Evolutionary conservation across 2,888 invertebrate genomes (phyloP).

Genomic region (Phaedon cochleariae): DNA sequence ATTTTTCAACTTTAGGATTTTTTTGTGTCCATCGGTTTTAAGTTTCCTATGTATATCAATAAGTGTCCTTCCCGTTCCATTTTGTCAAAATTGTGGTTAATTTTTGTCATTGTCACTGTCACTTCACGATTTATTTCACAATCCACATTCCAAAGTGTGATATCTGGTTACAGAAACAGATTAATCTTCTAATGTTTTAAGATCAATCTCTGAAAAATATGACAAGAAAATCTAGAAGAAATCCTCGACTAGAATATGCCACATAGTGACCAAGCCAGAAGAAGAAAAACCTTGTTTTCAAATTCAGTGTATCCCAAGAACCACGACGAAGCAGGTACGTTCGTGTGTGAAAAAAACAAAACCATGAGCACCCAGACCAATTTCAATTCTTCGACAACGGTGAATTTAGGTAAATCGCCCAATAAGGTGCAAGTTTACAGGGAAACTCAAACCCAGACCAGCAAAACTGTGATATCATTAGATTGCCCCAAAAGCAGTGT

Average conservation of each 20-base stretch:
- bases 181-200: not conserved
- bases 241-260: slow-evolving; percentile 25
- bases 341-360: not conserved
- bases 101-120: slow-evolving; percentile 12
- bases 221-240: slow-evolving; percentile 12
- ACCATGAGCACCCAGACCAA: slow-evolving; percentile 29
- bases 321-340: slow-evolving; percentile 28
- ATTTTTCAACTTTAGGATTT: too few relatives aligned
- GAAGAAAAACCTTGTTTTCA: slow-evolving; percentile 27
- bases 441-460: slow-evolving; percentile 64
- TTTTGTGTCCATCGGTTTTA: too few relatives aligned
- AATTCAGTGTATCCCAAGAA: slow-evolving; percentile 38
- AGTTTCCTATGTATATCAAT: too few relatives aligned
- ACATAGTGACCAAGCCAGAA: slow-evolving; percentile 21
- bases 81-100: slow-evolving; percentile 11
- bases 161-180: not conserved
- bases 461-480: slow-evolving; percentile 67
- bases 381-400: slow-evolving; percentile 31
- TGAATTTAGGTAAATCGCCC: slow-evolving; percentile 15
- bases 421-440: slow-evolving; percentile 36
- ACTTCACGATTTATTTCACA: not conserved
- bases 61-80: too few relatives aligned
- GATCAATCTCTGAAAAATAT: slow-evolving; percentile 14
- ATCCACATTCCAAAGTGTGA: not conserved
- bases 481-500: slow-evolving; percentile 50